phyloP scores from a whole-genome alignment of 2,113 vertebrate species.

The Psammodynastes pulverulentus region DNA sequence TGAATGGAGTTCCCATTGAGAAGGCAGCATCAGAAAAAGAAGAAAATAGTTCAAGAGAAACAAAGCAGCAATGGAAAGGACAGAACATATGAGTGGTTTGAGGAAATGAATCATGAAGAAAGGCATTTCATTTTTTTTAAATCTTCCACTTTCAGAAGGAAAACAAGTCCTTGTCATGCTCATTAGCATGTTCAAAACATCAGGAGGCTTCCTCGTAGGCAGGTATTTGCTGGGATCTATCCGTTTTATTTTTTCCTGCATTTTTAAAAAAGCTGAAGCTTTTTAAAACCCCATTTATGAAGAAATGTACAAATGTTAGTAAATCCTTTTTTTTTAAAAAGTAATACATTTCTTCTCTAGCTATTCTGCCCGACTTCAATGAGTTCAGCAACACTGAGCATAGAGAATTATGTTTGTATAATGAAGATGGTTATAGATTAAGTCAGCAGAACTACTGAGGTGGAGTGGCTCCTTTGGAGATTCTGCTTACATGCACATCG shows the following conservation, averaged over 20 bases:
- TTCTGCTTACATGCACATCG: neutral
- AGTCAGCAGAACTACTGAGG: neutral
- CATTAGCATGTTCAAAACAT: neutral
- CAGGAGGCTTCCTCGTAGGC: neutral
- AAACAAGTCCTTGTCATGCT: neutral
- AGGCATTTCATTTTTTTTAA: neutral
- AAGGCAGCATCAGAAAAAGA: neutral
- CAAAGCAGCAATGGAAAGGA: neutral
- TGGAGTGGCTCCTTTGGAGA: neutral
- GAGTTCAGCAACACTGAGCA: neutral
- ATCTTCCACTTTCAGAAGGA: neutral
- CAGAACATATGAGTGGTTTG: neutral
- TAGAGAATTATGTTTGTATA: neutral
- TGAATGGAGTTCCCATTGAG: neutral
- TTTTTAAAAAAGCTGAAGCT: neutral
- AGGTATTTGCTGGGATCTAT: neutral
- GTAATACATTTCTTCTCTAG: neutral
- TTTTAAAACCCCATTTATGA: neutral
- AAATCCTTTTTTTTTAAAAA: neutral
- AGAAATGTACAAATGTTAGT: neutral
- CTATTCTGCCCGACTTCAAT: neutral
- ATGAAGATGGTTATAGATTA: neutral
- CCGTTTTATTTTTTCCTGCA: neutral
- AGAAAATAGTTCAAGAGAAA: neutral
- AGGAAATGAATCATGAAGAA: neutral